Conservation (phyloP, 2,113 vertebrate species). For the Glaucomys volans region DNA sequence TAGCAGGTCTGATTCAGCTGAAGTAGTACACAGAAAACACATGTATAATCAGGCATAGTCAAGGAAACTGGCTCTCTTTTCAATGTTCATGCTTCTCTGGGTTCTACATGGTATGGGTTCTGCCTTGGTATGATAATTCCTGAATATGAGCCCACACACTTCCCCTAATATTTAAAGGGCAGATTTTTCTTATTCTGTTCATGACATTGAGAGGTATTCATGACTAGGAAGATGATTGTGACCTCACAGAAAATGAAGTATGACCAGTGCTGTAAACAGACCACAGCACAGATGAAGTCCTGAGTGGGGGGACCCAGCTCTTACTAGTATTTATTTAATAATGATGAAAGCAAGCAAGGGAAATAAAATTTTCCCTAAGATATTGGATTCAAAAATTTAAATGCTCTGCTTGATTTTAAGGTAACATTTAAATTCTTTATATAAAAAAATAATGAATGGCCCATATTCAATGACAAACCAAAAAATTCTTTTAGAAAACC, state of each 20-base stretch:
- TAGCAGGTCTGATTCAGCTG: not conserved
- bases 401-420: slow-evolving; percentile 11
- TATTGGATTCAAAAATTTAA: not conserved
- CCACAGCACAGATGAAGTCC: not conserved
- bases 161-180: not conserved
- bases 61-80: not conserved
- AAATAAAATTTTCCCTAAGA: not conserved
- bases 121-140: not conserved
- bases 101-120: not conserved
- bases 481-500: not conserved
- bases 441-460: not conserved
- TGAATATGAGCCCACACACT: not conserved
- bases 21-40: not conserved
- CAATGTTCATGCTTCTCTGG: not conserved
- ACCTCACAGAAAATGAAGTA: not conserved
- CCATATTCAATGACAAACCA: not conserved
- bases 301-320: not conserved
- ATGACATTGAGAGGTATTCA: not conserved
- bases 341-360: not conserved
- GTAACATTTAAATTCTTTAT: not conserved
- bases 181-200: not conserved
- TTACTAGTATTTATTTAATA: not conserved
- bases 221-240: not conserved
- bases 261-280: not conserved
- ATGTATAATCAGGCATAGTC: not conserved